Evolutionary conservation across 2,888 invertebrate genomes (phyloP), one percentile per base, ranked within the genome.

Genomic region (Rhopalosiphum nymphaeae): DNA sequence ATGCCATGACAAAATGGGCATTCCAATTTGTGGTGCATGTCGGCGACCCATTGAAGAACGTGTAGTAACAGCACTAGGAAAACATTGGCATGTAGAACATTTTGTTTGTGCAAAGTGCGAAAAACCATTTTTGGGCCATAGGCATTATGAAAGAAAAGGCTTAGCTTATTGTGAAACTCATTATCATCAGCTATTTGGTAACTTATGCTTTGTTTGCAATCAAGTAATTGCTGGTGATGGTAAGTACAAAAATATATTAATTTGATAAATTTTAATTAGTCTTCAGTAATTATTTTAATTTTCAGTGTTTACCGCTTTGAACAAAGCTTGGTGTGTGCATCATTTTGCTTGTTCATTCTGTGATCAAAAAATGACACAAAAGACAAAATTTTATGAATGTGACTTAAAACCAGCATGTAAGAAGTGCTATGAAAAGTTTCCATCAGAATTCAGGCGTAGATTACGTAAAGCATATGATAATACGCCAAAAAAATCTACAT

Each of bases 41-140:
- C 98, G 99, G 92, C 97, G 99, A 56, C 99, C 99, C 1, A 99
- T 99, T 95, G 99, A 99, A 96, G 99, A 99, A 96, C 97, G 99
- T 94, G 99, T 99, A 56, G 99, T 99, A 25, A 99, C 99, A 61
- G 99, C 99, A 26, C 96, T 99, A 56, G 99, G 99, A 56, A 99
- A 99, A 96, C 98, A 99, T 96, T 99, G 99, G 99, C 99, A 99
- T 96, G 99, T 99, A 53, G 99, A 99, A 98, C 99, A 99, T 96
- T 99, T 99, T 96, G 99, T 99, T 3, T 99, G 99, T 96, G 99
- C 99, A 95, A 99, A 99, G 96, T 99, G 99, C 96, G 99, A 99
- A 96, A 99, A 99, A 96, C 99, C 99, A 0, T 99, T 99, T 97
- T 97, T 99, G 96, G 99, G 99, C 0, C 99, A 99, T 96, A 98